phyloP scores from a whole-genome alignment of 1,140 invertebrate genomes.

The Lepidurus apus region DNA sequence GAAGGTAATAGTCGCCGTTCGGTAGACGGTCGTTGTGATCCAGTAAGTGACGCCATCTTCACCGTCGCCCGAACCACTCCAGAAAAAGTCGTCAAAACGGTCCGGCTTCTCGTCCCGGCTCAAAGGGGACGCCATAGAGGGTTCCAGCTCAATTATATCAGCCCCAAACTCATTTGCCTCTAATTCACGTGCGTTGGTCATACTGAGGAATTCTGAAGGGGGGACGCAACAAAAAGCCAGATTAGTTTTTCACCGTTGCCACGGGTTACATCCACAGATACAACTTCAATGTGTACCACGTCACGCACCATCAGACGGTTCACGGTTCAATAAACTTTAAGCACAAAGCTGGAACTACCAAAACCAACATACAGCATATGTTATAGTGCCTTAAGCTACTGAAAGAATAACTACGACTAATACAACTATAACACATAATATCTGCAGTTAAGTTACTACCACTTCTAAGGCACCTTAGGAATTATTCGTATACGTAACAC shows the following conservation, averaged over 20 bases:
- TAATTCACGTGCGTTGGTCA: background rate
- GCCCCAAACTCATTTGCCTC: slow-evolving; percentile 7
- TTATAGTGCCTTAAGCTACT: background rate
- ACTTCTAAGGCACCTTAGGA: too few species aligned
- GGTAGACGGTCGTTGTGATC: slow-evolving; percentile 32
- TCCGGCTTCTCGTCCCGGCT: background rate
- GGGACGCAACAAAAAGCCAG: background rate
- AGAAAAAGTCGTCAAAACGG: slow-evolving; percentile 30
- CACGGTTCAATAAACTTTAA: background rate
- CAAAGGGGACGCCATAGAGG: background rate
- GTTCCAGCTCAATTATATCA: background rate
- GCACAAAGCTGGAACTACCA: background rate
- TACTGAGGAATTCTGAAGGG: background rate
- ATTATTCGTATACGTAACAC: too few species aligned
- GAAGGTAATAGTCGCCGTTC: slow-evolving; percentile 26
- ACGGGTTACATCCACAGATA: slow-evolving; percentile 20
- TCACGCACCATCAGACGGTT: background rate
- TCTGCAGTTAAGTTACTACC: too few species aligned
- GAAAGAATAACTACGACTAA: too few species aligned
- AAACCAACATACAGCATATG: background rate
- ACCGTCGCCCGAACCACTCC: slow-evolving; percentile 32
- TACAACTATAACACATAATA: too few species aligned
- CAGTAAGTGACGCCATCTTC: slow-evolving; percentile 32
- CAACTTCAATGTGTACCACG: background rate
- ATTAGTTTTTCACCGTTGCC: background rate